A percentile compares a stretch with the other conserved stretches of the same genome.
Conservation (phyloP, 2,113 vertebrate species). For the Protobothrops flavoviridis region DNA sequence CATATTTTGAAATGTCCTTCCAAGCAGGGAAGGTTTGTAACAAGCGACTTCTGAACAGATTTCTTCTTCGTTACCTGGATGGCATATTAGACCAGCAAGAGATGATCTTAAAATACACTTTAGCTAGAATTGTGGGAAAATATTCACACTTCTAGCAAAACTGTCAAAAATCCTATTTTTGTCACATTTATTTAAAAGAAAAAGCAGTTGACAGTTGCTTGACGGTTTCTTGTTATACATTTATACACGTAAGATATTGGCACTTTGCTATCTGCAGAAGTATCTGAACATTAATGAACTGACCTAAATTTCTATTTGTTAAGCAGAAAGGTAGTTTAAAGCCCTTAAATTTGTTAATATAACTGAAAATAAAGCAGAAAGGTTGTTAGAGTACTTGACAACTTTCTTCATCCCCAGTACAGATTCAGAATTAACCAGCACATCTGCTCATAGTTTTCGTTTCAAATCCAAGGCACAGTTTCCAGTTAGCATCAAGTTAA, state of each 20-base stretch:
- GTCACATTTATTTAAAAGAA: conserved; percentile 27
- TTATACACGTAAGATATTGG: background rate
- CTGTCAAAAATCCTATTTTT: conserved; percentile 42
- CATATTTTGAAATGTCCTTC: conserved; percentile 5
- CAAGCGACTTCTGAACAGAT: background rate
- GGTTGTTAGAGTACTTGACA: background rate
- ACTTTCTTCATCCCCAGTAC: background rate
- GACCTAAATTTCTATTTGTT: conserved; percentile 18
- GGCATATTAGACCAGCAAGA: background rate
- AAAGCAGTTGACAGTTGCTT: conserved; percentile 8
- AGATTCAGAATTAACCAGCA: background rate
- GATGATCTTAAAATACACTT: conserved; percentile 37
- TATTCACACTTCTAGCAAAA: conserved; percentile 20
- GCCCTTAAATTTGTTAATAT: background rate
- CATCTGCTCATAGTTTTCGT: background rate
- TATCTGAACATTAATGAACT: background rate
- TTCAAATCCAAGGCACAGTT: background rate
- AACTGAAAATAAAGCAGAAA: background rate
- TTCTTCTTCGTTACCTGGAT: conserved; percentile 5
- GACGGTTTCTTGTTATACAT: conserved; percentile 1
- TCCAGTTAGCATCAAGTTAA: background rate
- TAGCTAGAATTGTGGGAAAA: conserved; percentile 27
- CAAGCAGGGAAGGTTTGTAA: background rate
- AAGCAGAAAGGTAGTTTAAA: background rate
- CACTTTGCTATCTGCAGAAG: background rate